A percentile compares a stretch with the other conserved stretches of the same genome.
phyloP scores from a whole-genome alignment of 2,797 vertebrate genomes.

The Gymnodraco acuticeps region DNA sequence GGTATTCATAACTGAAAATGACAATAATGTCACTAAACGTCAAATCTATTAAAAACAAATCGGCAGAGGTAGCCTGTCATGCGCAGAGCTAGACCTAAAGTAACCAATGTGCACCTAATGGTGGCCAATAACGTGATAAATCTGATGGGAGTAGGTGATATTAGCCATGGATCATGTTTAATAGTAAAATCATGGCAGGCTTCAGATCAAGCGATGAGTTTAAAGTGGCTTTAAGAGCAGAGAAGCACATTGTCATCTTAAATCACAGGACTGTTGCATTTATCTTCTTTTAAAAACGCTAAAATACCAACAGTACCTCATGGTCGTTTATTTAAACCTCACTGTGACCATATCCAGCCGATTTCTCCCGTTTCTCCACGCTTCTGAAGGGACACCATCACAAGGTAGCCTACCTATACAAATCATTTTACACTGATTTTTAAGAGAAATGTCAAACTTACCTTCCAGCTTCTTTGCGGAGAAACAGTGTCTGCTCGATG shows the following conservation, averaged over 20 bases:
- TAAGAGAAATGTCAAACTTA: constrained; percentile 50
- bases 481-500: constrained; percentile 55
- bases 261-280: background rate
- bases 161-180: background rate
- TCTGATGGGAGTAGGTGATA: background rate
- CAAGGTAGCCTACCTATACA: background rate
- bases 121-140: constrained; percentile 20
- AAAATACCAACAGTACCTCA: background rate
- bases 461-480: constrained; percentile 61
- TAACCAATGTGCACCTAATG: constrained; percentile 24
- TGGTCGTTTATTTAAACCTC: background rate
- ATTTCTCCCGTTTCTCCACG: constrained; percentile 1
- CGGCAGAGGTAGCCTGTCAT: constrained; percentile 14
- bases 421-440: background rate
- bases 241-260: background rate
- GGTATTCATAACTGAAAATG: background rate
- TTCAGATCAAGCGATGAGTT: constrained; percentile 18
- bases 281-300: background rate
- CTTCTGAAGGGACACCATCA: constrained; percentile 35
- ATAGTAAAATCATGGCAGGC: background rate
- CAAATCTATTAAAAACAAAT: too few species aligned
- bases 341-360: background rate
- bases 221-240: background rate
- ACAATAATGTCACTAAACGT: background rate
- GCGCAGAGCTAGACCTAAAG: constrained; percentile 48